Conservation (phyloP, 2,797 vertebrate genomes). For the Poeciliopsis turneri region DNA sequence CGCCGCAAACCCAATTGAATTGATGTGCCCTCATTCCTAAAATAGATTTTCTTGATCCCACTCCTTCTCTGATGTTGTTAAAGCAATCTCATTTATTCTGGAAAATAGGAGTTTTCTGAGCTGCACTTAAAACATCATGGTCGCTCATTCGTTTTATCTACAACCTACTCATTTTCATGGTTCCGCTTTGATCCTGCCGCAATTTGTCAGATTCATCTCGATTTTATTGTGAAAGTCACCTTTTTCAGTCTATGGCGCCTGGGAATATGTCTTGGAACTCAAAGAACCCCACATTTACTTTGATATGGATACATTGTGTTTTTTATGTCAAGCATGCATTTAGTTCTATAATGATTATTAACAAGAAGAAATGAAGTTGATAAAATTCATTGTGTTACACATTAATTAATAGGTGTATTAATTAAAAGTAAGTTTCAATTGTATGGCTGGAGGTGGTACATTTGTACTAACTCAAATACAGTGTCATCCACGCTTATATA, state of each 20-base stretch:
- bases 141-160: slow-evolving; percentile 28
- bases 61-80: slow-evolving; percentile 16
- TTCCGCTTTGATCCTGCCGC: neutral
- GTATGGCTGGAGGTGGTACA: neutral
- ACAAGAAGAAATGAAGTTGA: neutral
- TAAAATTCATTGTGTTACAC: neutral
- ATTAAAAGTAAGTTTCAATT: neutral
- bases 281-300: neutral
- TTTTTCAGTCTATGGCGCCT: neutral
- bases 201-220: neutral
- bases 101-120: slow-evolving; percentile 27
- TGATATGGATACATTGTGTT: neutral
- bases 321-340: neutral
- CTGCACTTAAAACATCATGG: slow-evolving; percentile 16
- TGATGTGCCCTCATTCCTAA: slow-evolving; percentile 17
- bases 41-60: slow-evolving; percentile 21
- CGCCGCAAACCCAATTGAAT: slow-evolving; percentile 27
- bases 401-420: neutral
- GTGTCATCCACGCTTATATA: neutral
- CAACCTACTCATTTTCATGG: neutral
- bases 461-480: neutral
- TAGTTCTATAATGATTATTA: neutral
- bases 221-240: neutral
- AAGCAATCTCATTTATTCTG: slow-evolving; percentile 28
- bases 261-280: neutral